Percentiles rank a stretch among this genome's conserved stretches.
These are phyloP conservation scores for Pluvialis apricaria DNA, from an alignment of 2,113 vertebrate species.

Conservation along the genomic window DNA sequence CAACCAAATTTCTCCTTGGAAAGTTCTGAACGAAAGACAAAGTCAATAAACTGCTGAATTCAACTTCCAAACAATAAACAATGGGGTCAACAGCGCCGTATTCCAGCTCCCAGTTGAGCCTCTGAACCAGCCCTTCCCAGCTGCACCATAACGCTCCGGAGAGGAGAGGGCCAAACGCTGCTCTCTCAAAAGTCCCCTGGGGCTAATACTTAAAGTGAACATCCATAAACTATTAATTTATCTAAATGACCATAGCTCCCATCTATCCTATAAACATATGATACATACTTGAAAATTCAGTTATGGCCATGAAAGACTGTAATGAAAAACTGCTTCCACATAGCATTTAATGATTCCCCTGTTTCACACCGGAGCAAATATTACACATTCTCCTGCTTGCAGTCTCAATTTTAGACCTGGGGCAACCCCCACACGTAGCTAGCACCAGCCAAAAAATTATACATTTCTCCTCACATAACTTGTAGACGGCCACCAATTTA, in stretches of 20 bases:
- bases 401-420: not conserved
- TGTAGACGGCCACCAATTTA: not conserved
- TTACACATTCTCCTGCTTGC: not conserved
- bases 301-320: not conserved
- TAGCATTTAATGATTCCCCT: not conserved
- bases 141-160: not conserved
- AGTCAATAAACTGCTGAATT: constrained; percentile 32
- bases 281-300: not conserved
- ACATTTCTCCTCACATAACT: not conserved
- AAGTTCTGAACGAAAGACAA: constrained; percentile 23
- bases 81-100: not conserved
- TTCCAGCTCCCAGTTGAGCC: constrained; percentile 8
- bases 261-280: not conserved
- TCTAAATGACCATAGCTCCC: constrained; percentile 34
- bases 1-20: not conserved
- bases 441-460: not conserved
- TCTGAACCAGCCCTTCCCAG: not conserved
- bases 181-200: not conserved
- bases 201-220: not conserved
- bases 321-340: not conserved
- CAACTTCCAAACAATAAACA: not conserved
- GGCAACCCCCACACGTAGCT: not conserved
- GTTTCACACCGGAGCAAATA: not conserved
- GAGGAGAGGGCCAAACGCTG: constrained; percentile 7
- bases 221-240: constrained; percentile 58